Conservation (phyloP, 2,113 vertebrate species). For the Urocitellus parryii region DNA sequence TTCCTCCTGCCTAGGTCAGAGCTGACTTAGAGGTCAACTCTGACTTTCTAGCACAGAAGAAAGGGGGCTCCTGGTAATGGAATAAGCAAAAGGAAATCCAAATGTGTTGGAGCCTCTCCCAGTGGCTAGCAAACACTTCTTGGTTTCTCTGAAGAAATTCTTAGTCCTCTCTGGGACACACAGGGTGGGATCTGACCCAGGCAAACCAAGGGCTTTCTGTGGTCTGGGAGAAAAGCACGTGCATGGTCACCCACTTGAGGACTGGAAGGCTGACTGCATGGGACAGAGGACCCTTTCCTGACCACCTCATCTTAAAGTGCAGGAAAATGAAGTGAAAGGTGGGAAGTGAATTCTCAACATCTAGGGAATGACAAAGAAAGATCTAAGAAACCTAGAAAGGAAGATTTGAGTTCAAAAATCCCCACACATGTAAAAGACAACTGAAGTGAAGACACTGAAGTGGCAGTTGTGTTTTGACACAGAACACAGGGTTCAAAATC, state of each 20-base stretch:
- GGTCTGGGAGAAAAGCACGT: not conserved
- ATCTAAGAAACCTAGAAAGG: not conserved
- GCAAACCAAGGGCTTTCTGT: not conserved
- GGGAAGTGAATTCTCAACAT: not conserved
- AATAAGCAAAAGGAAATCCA: not conserved
- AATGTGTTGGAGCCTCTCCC: fast-evolving
- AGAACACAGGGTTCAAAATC: no score
- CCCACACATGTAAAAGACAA: not conserved
- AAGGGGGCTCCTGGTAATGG: not conserved
- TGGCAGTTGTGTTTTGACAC: no score
- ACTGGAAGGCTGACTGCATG: no score
- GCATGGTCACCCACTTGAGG: no score
- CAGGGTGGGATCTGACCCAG: not conserved
- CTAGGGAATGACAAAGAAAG: not conserved
- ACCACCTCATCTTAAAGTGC: fast-evolving
- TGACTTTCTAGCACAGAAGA: not conserved
- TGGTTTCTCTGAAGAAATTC: not conserved
- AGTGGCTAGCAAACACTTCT: not conserved
- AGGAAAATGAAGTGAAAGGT: not conserved
- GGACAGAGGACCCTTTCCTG: no score
- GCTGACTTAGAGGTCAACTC: no score
- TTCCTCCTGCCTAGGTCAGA: not conserved
- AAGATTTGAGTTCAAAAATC: no score
- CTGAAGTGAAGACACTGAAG: no score
- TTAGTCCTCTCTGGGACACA: not conserved